These are phyloP conservation scores for Hyposoter dolosus DNA, from an alignment of 2,888 invertebrate genomes.

Conservation along the genomic window DNA sequence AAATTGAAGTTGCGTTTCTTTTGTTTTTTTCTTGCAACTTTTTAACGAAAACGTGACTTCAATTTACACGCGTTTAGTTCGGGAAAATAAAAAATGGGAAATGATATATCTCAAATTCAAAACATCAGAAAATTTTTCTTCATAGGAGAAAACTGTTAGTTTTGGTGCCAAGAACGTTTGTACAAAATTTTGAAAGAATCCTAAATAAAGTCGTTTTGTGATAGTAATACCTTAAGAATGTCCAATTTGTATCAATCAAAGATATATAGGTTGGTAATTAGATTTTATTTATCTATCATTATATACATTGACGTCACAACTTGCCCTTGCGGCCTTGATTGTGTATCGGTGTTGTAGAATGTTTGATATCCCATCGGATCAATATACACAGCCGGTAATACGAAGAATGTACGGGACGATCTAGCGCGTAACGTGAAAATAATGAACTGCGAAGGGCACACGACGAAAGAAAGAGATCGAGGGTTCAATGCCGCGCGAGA, in stretches of 20 bases:
- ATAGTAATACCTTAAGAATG: no score
- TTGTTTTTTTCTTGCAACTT: no score
- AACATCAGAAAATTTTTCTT: no score
- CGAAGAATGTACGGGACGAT: background rate
- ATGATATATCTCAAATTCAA: no score
- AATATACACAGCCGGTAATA: conserved; percentile 1
- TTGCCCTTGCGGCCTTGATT: background rate
- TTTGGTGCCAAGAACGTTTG: no score
- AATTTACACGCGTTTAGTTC: no score
- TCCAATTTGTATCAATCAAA: background rate
- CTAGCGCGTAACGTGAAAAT: conserved; percentile 11
- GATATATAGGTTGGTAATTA: background rate
- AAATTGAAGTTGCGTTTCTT: no score
- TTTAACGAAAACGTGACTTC: no score
- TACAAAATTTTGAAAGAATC: no score
- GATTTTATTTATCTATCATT: background rate
- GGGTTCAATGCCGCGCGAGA: background rate
- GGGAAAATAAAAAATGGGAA: no score
- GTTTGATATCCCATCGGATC: conserved; percentile 15
- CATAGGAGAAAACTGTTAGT: no score
- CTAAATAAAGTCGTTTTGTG: no score
- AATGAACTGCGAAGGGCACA: background rate
- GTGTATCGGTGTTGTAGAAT: background rate
- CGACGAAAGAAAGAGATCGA: background rate
- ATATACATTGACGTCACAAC: conserved; percentile 8